Evolutionary conservation across 2,888 invertebrate species (phyloP).

Genomic region (Synanthedon tipuliformis): DNA sequence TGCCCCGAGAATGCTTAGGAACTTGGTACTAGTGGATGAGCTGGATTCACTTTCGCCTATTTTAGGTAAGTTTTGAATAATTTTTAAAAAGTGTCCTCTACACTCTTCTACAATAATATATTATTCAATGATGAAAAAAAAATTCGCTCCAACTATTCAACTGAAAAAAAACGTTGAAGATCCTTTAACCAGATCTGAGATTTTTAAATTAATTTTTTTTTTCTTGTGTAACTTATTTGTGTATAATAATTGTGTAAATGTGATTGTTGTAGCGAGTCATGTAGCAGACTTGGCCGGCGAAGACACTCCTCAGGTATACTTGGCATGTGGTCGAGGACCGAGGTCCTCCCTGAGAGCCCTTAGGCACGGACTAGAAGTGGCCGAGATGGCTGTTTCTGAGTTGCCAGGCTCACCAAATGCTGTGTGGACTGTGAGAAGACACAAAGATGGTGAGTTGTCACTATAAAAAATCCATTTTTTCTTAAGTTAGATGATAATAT

Average conservation of each 20-base stretch:
- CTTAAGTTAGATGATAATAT: no score
- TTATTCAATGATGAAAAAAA: slow-evolving; percentile 8
- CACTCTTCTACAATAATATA: neutral
- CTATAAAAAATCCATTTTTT: no score
- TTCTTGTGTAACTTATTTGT: neutral
- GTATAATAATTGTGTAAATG: neutral
- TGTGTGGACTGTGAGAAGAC: slow-evolving; percentile 98
- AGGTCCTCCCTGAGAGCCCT: slow-evolving; percentile 93
- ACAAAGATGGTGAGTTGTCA: slow-evolving; percentile 89
- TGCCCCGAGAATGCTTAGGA: slow-evolving; percentile 91
- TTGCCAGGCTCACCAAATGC: slow-evolving; percentile 99
- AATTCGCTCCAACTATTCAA: slow-evolving; percentile 48
- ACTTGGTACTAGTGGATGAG: slow-evolving; percentile 96
- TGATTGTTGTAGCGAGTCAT: slow-evolving; percentile 73
- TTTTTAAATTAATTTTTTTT: neutral
- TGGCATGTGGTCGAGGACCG: slow-evolving; percentile 95
- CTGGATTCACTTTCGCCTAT: slow-evolving; percentile 96
- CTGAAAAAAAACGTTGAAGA: slow-evolving; percentile 46
- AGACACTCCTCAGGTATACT: slow-evolving; percentile 98
- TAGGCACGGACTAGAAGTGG: slow-evolving; percentile 97
- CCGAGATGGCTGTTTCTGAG: slow-evolving; percentile 99
- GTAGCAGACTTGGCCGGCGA: slow-evolving; percentile 97
- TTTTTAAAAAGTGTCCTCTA: neutral
- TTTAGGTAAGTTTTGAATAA: slow-evolving; percentile 66
- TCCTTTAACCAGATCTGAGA: slow-evolving; percentile 21